Base-by-base conservation (phyloP, 2,888 invertebrate genomes). In the Arrhopalites spinosus region DNA sequence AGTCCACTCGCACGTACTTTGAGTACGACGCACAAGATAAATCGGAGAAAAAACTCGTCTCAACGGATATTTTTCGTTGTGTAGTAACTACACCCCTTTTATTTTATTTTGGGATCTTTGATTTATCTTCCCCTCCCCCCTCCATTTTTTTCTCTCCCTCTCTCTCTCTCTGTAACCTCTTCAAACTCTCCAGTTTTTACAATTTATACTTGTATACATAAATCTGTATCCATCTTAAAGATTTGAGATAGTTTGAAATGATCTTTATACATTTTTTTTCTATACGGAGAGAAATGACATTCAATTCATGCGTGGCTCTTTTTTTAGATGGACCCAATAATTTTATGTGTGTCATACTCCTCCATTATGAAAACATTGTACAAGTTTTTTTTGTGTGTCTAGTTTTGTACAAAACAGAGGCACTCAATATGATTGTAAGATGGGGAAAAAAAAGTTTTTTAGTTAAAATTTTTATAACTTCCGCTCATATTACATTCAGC, bases 31-130 rank as follows among this genome's bases (percentile, higher is more conserved):
- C 59, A 1, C 25, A 79, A 79, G 80, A 80, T 80, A 79, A 80
- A 80, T 79, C 79, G 79, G 77, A 73, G 72, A 36, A 74, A 78
- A 78, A 75, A n/a, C n/a, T n/a, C n/a, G n/a, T 77, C 71, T 76
- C 70, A 45, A 20, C 45, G 45, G 61, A n/a, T 36, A 25, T 59
- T 27, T 27, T 27, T 25, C 25, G 5, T 23, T n/a, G 2, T 53
- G 11, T n/a, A 53, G 53, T 53, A 20, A 13, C 25, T 59, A 59
- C 59, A 17, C 27, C 71, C 73, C 77, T 78, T 78, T 78, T 79
- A 77, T 78, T 79, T 78, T 81, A 78, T 78, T 80, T 77, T 79
- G 75, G 77, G 78, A 79, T 78, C 78, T 80, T 81, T 81, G 81
- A 81, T 81, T 81, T 81, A 81, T 81, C 64, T 66, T 20, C 50